Percentiles rank a stretch among this genome's conserved stretches.
Conservation (phyloP, 2,113 vertebrate genomes). For the Sinocyclocheilus rhinocerous region DNA sequence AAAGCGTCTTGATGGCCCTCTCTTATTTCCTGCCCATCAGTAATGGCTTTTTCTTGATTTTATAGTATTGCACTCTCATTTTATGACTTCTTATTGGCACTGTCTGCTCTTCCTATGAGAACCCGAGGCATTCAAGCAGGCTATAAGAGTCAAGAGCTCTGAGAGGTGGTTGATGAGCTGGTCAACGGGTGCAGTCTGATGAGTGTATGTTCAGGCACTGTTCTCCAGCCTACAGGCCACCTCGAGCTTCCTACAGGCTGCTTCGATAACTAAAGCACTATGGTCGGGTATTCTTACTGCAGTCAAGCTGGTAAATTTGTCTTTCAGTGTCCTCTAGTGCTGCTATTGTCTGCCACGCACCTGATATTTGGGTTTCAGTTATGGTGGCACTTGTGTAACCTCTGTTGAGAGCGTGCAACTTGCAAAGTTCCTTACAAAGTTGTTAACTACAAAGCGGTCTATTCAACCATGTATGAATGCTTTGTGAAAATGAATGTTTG, state of each 20-base stretch:
- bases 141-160: slow-evolving; percentile 22
- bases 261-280: slow-evolving; percentile 3
- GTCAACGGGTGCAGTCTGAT: slow-evolving; percentile 13
- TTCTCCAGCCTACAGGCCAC: slow-evolving; percentile 13
- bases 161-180: slow-evolving; percentile 27
- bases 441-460: slow-evolving; percentile 5
- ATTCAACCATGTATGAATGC: background rate
- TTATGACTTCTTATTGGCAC: slow-evolving; percentile 33
- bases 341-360: background rate
- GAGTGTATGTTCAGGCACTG: background rate
- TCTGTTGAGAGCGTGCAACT: background rate
- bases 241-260: background rate
- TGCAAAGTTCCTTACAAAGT: slow-evolving; percentile 17
- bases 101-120: slow-evolving; percentile 33
- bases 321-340: background rate
- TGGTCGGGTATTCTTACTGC: background rate
- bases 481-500: background rate
- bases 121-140: slow-evolving; percentile 2
- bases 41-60: slow-evolving; percentile 17
- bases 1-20: slow-evolving; percentile 29
- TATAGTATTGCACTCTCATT: slow-evolving; percentile 33
- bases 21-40: slow-evolving; percentile 35
- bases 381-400: background rate
- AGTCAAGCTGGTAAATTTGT: background rate
- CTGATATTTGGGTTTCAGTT: background rate